Evolutionary conservation across 2,113 vertebrate genomes (phyloP).

Genomic region (Paralichthys olivaceus): DNA sequence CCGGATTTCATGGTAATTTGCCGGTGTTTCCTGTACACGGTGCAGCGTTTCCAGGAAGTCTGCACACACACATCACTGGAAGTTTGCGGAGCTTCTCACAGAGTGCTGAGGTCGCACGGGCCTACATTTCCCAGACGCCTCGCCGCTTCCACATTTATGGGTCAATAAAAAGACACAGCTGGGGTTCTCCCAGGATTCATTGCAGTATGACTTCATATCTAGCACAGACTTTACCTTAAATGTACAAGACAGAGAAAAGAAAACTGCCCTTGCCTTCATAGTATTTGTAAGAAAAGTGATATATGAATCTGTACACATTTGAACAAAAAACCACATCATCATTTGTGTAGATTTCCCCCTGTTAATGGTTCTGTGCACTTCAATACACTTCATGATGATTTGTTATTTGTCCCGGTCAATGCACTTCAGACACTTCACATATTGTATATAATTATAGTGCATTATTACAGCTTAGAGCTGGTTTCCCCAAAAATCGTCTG

Average conservation of each 20-base stretch:
- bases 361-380: constrained; percentile 25
- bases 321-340: not conserved
- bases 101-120: constrained; percentile 45
- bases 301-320: not conserved
- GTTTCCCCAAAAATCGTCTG: constrained; percentile 28
- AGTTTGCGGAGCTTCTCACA: constrained; percentile 36
- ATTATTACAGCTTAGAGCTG: constrained; percentile 58
- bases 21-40: constrained; percentile 14
- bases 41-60: constrained; percentile 40
- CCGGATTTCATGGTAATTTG: constrained; percentile 49
- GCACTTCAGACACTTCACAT: constrained; percentile 44
- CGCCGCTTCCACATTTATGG: constrained; percentile 39
- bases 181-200: constrained; percentile 26
- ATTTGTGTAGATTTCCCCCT: constrained; percentile 1
- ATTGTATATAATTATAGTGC: constrained; percentile 59
- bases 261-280: not conserved
- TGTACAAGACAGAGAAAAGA: not conserved
- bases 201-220: constrained; percentile 29
- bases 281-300: constrained; percentile 2
- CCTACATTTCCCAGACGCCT: constrained; percentile 66
- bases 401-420: not conserved
- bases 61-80: constrained; percentile 31
- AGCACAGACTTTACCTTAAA: constrained; percentile 27
- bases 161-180: constrained; percentile 41
- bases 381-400: constrained; percentile 7